Evolutionary conservation across 1,140 invertebrate species (phyloP), one percentile per base, ranked within the genome.

Genomic region (Drosophila lini): DNA sequence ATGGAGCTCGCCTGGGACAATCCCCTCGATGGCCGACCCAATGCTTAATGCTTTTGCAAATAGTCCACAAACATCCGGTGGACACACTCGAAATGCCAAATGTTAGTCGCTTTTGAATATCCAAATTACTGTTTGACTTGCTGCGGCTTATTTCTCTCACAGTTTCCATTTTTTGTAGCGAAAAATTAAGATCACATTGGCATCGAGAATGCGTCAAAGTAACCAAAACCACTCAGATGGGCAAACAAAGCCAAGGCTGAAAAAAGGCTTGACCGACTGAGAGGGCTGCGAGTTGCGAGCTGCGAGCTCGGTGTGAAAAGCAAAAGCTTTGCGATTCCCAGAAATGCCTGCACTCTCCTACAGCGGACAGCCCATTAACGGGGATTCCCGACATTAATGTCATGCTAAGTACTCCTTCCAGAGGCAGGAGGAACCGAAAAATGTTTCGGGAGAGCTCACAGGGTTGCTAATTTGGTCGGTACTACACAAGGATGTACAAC

Each of bases 1-100:
- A 79, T 65, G 57, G 67, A 50, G 19, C 32, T 28, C 40, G 32
- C 44, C 8, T 11, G 25, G 60, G 81, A 47, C 81, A 62, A 76
- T 76, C 70, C 83, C 71, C 68, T 52, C 40, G 36, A 16, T 34
- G 31, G 38, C 68, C 15, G 47, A 48, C 9, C 47, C 25, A 48
- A 48, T 3, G 13, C 47, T 67, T 85, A 89, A 89, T 81, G 77
- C 84, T 78, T 89, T 81, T 36, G 84, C 80, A 88, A 88, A 88
- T 81, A 81, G 80, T 80, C 74, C 68, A 70, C 64, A 90, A 86
- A 91, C 90, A 91, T 91, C 83, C 80, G 88, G 88, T 58, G 38
- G 61, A 34, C 34, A 63, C 34, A 40, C 61, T 67, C 22, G 62
- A 34, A 41, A 50, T 50, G 3, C 58, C 64, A 16, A 19, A 62